Conservation (phyloP, 2,113 vertebrate species). For the Oreochromis tanganicae region DNA sequence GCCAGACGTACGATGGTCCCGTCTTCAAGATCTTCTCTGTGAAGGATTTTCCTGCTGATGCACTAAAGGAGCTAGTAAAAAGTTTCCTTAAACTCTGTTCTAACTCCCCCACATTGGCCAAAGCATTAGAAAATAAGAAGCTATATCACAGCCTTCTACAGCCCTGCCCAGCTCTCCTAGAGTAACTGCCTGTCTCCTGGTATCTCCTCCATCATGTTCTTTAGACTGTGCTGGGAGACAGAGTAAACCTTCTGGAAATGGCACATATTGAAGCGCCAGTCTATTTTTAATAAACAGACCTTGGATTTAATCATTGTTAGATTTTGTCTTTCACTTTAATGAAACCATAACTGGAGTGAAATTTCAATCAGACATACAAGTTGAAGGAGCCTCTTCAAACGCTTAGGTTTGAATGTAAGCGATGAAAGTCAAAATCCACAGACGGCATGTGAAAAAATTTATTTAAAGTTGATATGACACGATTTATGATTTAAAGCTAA, state of each 20-base stretch:
- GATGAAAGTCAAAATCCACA: neutral
- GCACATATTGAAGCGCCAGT: neutral
- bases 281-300: neutral
- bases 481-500: neutral
- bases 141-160: neutral
- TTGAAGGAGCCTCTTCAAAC: neutral
- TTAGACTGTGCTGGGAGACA: neutral
- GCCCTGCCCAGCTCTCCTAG: neutral
- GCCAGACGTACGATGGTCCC: fast-evolving
- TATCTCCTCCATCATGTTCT: neutral
- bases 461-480: neutral
- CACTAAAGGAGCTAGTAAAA: neutral
- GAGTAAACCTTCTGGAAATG: neutral
- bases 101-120: neutral
- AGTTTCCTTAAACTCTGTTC: neutral
- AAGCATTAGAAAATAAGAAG: neutral
- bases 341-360: neutral
- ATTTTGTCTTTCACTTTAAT: neutral
- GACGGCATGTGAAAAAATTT: fast-evolving
- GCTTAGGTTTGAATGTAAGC: neutral
- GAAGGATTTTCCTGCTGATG: neutral
- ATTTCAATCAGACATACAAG: neutral
- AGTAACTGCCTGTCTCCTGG: neutral
- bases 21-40: neutral
- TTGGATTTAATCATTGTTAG: neutral